Evolutionary conservation across 1,140 invertebrate genomes (phyloP).

Genomic region (Teleogryllus occipitalis): DNA sequence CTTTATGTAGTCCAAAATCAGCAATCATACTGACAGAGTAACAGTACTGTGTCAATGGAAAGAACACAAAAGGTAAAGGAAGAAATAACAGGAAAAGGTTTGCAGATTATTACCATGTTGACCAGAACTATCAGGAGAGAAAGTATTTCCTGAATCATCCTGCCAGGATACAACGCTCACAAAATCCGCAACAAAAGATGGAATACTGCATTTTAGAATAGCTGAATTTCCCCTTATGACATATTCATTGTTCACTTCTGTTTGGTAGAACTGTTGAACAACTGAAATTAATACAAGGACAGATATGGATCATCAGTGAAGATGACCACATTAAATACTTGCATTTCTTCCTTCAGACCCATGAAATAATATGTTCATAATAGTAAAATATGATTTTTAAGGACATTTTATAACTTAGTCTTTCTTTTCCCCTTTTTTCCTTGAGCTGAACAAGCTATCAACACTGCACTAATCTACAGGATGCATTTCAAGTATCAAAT

Average conservation of each 20-base stretch:
- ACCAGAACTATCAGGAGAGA: not conserved
- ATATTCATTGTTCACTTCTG: conserved; percentile 88
- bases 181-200: conserved; percentile 86
- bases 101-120: not conserved
- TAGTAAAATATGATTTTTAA: too few species aligned
- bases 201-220: conserved; percentile 87
- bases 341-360: not conserved
- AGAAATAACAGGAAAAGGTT: not conserved
- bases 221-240: conserved; percentile 87
- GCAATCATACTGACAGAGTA: not conserved
- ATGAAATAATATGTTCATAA: not conserved
- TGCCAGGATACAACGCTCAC: conserved; percentile 79
- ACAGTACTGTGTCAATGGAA: not conserved
- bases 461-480: too few species aligned
- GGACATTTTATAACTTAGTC: too few species aligned
- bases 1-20: not conserved
- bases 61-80: not conserved
- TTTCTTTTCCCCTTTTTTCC: too few species aligned
- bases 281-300: conserved; percentile 47
- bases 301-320: too few species aligned
- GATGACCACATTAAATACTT: too few species aligned
- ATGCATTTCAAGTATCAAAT: too few species aligned
- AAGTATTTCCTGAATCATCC: conserved; percentile 61
- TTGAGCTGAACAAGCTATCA: too few species aligned
- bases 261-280: conserved; percentile 80